A percentile compares a stretch with the other conserved stretches of the same genome.
Evolutionary conservation across 2,113 vertebrate species (phyloP).

Genomic region (Phycodurus eques): DNA sequence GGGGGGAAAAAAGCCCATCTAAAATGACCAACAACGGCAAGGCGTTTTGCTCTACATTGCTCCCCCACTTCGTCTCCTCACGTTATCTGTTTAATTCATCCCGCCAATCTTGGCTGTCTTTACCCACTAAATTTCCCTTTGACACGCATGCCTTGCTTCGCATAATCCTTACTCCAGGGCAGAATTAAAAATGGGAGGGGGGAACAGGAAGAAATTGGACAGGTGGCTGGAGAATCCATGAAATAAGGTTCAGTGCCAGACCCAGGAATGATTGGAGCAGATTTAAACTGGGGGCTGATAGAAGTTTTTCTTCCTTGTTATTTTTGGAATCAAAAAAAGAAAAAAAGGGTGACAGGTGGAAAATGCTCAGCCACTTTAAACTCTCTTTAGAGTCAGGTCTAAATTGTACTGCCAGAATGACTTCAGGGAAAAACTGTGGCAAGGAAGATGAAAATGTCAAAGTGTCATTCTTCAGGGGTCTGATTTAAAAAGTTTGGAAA

Average conservation of each 20-base stretch:
- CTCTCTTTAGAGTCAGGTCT: slow-evolving; percentile 54
- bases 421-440: slow-evolving; percentile 50
- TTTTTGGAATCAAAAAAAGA: slow-evolving; percentile 54
- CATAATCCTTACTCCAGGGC: slow-evolving; percentile 80
- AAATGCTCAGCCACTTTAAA: slow-evolving; percentile 63
- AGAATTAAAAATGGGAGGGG: slow-evolving; percentile 76
- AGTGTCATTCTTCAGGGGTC: slow-evolving; percentile 56
- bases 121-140: slow-evolving; percentile 83
- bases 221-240: slow-evolving; percentile 77
- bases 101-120: slow-evolving; percentile 80
- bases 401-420: slow-evolving; percentile 68
- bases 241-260: slow-evolving; percentile 76
- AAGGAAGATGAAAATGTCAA: slow-evolving; percentile 69
- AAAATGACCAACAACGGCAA: slow-evolving; percentile 79
- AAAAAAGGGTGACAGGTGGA: slow-evolving; percentile 60
- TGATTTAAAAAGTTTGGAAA: slow-evolving; percentile 60
- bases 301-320: slow-evolving; percentile 36
- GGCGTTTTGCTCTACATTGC: slow-evolving; percentile 76
- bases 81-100: slow-evolving; percentile 84
- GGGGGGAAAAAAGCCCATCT: slow-evolving; percentile 54
- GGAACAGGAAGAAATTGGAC: slow-evolving; percentile 67
- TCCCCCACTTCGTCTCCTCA: slow-evolving; percentile 67
- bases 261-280: slow-evolving; percentile 69
- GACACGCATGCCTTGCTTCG: slow-evolving; percentile 81
- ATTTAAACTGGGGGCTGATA: slow-evolving; percentile 63